These are phyloP conservation scores for Aptenodytes patagonicus DNA, from an alignment of 2,113 vertebrate species.

Conservation along the genomic window DNA sequence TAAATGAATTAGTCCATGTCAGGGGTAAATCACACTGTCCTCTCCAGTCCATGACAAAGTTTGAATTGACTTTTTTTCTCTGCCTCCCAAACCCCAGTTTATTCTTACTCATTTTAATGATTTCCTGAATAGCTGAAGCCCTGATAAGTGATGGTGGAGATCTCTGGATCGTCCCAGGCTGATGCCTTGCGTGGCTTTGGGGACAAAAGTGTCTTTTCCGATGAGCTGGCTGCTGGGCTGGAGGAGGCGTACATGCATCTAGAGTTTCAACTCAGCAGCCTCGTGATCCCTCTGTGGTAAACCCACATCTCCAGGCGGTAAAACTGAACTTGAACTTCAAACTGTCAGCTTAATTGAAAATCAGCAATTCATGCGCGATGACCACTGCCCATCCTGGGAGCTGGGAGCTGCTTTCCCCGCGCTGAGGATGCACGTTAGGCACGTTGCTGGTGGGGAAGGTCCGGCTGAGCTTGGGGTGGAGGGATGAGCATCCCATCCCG, in stretches of 20 bases:
- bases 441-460: not conserved
- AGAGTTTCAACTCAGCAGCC: not conserved
- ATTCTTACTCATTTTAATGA: not conserved
- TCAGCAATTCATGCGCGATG: fast-evolving
- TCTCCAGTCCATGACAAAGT: not conserved
- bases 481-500: not conserved
- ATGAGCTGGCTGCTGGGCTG: not conserved
- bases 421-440: fast-evolving
- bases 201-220: not conserved
- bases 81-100: not conserved
- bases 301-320: not conserved
- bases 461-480: fast-evolving
- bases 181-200: not conserved
- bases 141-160: not conserved
- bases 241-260: fast-evolving
- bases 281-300: not conserved
- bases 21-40: not conserved
- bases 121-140: not conserved
- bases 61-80: not conserved
- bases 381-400: not conserved
- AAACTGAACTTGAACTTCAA: not conserved
- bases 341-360: not conserved
- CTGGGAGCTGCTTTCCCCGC: fast-evolving
- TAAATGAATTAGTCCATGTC: not conserved
- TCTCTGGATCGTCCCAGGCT: not conserved